Evolutionary conservation across 2,888 invertebrate species (phyloP), one percentile per base, ranked within the genome.

Genomic region (Ommatoiulus sabulosus): DNA sequence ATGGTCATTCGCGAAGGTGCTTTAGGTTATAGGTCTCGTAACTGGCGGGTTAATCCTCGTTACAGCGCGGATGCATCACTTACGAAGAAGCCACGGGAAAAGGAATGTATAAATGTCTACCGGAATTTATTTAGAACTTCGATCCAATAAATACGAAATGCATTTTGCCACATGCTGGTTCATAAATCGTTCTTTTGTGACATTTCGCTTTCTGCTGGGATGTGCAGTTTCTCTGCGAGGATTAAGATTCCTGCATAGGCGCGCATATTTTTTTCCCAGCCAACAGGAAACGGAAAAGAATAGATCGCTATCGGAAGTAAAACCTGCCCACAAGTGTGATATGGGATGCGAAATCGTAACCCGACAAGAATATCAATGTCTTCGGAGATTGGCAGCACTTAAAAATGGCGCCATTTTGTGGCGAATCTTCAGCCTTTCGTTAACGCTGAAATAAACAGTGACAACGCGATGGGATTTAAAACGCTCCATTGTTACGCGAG

Each of bases 121-220:
- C 80, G 80, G 80, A 80, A 80, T 80, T 80, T 52, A 52, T 52
- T 52, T 80, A 80, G 12, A 80, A 80, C 80, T 80, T 80, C 35
- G 80, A 80, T 43, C 15, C 80, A 24, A 80, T 80, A 80, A 80
- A 80, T 80, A 43, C 80, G 80, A 12, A 80, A 80, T 80, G 80
- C 80, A 80, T 80, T 80, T 80, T 80, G 80, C 80, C 80, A 80
- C 35, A 80, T 80, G 80, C 80, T 80, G 35, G 10, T 80, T 35
- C 80, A 35, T 80, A 80, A 80, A 80, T 80, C 80, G 35, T 80
- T 15, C 80, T 80, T 35, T 80, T 80, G 80, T 80, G 80, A 35
- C 80, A 80, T 15, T 80, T 80, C 35, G 80, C 80, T 80, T 80
- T 80, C 80, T 80, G 80, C 80, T 80, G 35, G 35, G 80, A 35